Percentiles rank a stretch among this genome's conserved stretches.
These are phyloP conservation scores for Chiloscyllium plagiosum DNA, from an alignment of 2,113 vertebrate genomes.

Conservation along the genomic window DNA sequence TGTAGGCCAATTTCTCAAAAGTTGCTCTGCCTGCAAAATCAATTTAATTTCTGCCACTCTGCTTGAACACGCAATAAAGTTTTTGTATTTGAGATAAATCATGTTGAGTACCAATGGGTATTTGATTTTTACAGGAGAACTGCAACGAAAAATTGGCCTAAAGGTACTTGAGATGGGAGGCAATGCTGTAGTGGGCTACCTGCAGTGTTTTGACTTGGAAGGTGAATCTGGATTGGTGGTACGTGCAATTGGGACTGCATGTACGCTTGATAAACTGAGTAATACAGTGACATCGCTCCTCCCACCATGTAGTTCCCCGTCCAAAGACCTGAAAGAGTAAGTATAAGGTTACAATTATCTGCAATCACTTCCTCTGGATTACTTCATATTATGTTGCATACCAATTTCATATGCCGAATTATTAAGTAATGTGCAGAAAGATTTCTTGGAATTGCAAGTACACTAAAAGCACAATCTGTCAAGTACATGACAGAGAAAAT, in stretches of 20 bases:
- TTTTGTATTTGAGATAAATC: neutral
- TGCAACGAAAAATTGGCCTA: conserved; percentile 95
- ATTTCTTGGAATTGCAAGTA: neutral
- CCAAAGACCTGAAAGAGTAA: conserved; percentile 98
- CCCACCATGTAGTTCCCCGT: conserved; percentile 85
- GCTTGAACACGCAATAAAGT: neutral
- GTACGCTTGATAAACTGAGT: conserved; percentile 91
- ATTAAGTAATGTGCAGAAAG: neutral
- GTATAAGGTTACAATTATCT: conserved; percentile 60
- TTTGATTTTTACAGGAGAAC: conserved; percentile 67
- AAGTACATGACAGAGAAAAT: neutral
- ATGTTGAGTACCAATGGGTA: neutral
- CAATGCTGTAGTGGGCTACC: conserved; percentile 92
- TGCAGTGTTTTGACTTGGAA: conserved; percentile 97
- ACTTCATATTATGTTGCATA: conserved; percentile 3
- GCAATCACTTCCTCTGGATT: conserved; percentile 30
- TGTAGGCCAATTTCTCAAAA: neutral
- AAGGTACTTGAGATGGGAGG: conserved; percentile 98
- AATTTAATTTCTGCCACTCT: neutral
- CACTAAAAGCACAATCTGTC: neutral
- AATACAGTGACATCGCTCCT: conserved; percentile 63
- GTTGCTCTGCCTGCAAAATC: neutral
- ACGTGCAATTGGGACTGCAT: conserved; percentile 94
- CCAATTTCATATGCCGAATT: neutral
- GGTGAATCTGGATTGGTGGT: conserved; percentile 95